Evolutionary conservation across 1,140 invertebrate genomes (phyloP), one percentile per base, ranked within the genome.

Genomic region (Drosophila watanabei): DNA sequence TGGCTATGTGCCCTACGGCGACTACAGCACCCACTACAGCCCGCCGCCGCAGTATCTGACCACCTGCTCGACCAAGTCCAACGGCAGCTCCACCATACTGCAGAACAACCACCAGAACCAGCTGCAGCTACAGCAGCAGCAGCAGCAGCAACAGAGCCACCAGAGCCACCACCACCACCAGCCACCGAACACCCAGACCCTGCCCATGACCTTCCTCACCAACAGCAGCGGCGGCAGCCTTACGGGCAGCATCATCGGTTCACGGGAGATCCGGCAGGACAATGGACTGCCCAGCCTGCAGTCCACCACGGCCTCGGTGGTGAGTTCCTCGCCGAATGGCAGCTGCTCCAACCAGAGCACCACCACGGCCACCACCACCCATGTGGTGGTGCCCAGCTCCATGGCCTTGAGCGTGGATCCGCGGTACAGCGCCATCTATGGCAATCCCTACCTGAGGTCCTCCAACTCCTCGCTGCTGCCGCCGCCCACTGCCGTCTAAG

Each of bases 1-100:
- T 28, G 97, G 97, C 24, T 98, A 98, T 93, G 97, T 98, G 52
- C 97, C 97, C 10, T 98, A 98, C 93, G 97, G 97, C 32, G 97
- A 98, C 91, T 98, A 98, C 92, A 94, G 95, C 45, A 93, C 92
- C 11, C 94, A 96, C 68, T 98, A 98, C 94, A 97, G 96, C 83
- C 97, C 97, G 7, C 96, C 97, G 24, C 94, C 95, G 0, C 92
- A 93, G 52, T 93, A 93, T 54, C 32, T 93, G 63, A 93, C 92
- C 39, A 92, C 92, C 4, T 92, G 90, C 57, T 92, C 90, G 6
- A 93, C 91, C 43, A 93, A 93, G 20, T 93, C 92, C 43, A 92
- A 93, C 48, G 90, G 90, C 65, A 93, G 92, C 60, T 92, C 89
- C 11, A 92, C 88, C 24, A 92, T 92, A 2, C 51, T 92, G 9